Percentiles rank a stretch among this genome's conserved stretches.
Conservation (phyloP, 2,113 vertebrate species). For the Patagioenas fasciata region DNA sequence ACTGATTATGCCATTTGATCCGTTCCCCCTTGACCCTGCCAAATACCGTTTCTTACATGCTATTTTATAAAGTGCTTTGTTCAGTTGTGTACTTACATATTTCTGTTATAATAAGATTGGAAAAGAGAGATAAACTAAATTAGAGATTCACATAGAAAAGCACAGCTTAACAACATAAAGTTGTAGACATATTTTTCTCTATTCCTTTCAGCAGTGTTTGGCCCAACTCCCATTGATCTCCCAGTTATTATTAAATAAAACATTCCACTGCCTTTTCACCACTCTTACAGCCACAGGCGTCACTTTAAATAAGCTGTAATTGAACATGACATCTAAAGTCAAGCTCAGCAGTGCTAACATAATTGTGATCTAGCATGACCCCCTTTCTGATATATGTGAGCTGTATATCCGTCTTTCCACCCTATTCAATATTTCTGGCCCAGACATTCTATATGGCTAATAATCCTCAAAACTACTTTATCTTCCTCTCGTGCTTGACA, state of each 20-base stretch:
- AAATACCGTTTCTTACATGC: background rate
- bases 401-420: background rate
- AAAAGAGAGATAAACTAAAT: background rate
- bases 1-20: background rate
- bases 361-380: constrained; percentile 26
- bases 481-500: background rate
- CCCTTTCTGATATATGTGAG: background rate
- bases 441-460: background rate
- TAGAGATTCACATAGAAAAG: background rate
- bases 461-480: background rate
- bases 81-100: background rate
- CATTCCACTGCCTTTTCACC: constrained; percentile 48
- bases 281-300: constrained; percentile 33
- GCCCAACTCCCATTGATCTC: constrained; percentile 28
- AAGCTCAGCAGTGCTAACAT: constrained; percentile 47
- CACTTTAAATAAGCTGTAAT: constrained; percentile 47
- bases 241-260: constrained; percentile 65
- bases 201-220: constrained; percentile 18
- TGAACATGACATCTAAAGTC: constrained; percentile 52
- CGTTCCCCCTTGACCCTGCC: background rate
- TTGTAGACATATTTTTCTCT: background rate
- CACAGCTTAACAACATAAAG: background rate
- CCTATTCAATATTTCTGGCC: background rate
- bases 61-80: background rate
- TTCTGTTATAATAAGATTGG: background rate